Conservation (phyloP, 2,888 invertebrate species). For the Axea sp. region DNA sequence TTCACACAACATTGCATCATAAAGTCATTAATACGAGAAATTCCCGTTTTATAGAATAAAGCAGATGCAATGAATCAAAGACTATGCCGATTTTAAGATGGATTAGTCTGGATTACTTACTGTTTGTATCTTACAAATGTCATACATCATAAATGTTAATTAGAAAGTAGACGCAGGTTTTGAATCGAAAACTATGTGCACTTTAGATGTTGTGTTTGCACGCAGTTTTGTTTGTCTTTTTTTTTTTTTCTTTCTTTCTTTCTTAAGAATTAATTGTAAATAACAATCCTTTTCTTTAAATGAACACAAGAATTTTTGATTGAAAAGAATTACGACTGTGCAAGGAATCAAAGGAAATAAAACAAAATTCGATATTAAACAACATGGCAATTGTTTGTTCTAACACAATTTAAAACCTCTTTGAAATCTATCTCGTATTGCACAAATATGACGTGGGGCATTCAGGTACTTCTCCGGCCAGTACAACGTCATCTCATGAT, state of each 20-base stretch:
- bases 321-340: no score
- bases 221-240: slow-evolving; percentile 10
- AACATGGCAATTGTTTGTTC: slow-evolving; percentile 70
- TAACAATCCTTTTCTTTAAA: no score
- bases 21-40: slow-evolving; percentile 59
- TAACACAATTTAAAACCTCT: slow-evolving; percentile 66
- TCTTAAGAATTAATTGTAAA: background rate
- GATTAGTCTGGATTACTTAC: slow-evolving; percentile 52
- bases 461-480: slow-evolving; percentile 75
- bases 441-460: slow-evolving; percentile 59
- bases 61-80: slow-evolving; percentile 48
- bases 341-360: no score
- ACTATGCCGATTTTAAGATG: slow-evolving; percentile 64
- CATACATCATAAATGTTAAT: slow-evolving; percentile 34
- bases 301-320: background rate
- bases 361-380: slow-evolving; percentile 4
- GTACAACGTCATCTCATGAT: slow-evolving; percentile 73
- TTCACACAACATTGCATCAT: slow-evolving; percentile 69
- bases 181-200: slow-evolving; percentile 26
- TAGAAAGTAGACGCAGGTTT: slow-evolving; percentile 42
- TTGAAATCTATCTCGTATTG: slow-evolving; percentile 67
- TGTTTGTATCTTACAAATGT: slow-evolving; percentile 48
- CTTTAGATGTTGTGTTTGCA: slow-evolving; percentile 49
- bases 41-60: slow-evolving; percentile 51
- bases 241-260: background rate